Evolutionary conservation across 2,888 invertebrate genomes (phyloP).

Genomic region (Agrochola circellaris): DNA sequence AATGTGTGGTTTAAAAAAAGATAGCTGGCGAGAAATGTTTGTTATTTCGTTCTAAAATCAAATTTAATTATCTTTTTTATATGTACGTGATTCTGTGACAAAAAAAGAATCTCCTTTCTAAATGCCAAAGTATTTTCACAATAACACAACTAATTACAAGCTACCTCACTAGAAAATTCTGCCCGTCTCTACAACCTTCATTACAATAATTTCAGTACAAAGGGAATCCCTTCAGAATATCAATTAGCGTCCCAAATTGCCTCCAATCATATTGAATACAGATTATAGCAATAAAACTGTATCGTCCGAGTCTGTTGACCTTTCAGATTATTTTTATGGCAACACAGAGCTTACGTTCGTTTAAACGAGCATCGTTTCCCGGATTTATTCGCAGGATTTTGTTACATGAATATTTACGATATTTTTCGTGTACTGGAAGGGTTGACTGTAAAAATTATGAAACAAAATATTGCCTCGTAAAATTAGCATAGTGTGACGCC

Average conservation of each 20-base stretch:
- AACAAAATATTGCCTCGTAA: conserved; percentile 75
- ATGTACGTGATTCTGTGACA: background rate
- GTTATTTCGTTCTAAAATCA: background rate
- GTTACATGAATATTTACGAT: conserved; percentile 63
- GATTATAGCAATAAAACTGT: conserved; percentile 30
- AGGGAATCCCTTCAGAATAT: conserved; percentile 36
- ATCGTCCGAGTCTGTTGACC: conserved; percentile 31
- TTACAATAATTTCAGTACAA: conserved; percentile 13
- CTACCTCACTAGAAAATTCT: background rate
- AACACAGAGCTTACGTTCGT: conserved; percentile 23
- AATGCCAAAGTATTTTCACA: background rate
- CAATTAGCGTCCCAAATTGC: conserved; percentile 31
- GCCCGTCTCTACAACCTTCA: background rate
- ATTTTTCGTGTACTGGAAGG: conserved; percentile 51
- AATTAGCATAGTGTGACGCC: conserved; percentile 77
- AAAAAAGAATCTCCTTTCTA: background rate
- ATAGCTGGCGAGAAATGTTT: background rate
- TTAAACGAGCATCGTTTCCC: conserved; percentile 19
- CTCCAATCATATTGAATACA: conserved; percentile 38
- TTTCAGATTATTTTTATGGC: conserved; percentile 31
- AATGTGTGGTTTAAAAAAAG: too few species aligned
- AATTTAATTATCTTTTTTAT: background rate
- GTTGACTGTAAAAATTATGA: conserved; percentile 72
- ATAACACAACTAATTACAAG: background rate
- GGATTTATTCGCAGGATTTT: conserved; percentile 56